A percentile compares a stretch with the other conserved stretches of the same genome.
Evolutionary conservation across 2,797 vertebrate genomes (phyloP).

Genomic region (Lacerta agilis): DNA sequence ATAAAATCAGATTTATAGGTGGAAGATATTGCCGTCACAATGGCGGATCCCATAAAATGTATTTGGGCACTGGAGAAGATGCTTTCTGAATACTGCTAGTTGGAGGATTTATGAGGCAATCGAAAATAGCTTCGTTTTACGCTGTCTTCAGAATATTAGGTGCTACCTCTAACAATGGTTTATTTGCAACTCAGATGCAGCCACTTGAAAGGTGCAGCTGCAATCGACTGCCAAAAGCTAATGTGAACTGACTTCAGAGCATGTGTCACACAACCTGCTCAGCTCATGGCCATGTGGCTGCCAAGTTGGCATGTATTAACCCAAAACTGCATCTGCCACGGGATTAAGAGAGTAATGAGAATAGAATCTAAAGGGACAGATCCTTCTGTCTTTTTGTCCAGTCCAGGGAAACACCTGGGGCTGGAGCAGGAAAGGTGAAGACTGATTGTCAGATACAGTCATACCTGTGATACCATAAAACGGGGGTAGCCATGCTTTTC

Average conservation of each 20-base stretch:
- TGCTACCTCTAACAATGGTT: neutral
- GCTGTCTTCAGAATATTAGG: neutral
- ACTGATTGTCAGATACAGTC: neutral
- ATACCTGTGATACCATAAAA: neutral
- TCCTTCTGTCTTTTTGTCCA: neutral
- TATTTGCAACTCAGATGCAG: neutral
- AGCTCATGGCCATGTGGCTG: neutral
- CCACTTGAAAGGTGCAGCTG: neutral
- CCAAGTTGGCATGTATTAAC: neutral
- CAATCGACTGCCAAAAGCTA: neutral
- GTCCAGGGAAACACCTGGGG: neutral
- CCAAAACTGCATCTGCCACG: neutral
- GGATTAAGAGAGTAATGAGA: neutral
- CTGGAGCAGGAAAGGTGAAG: neutral
- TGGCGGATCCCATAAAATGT: neutral
- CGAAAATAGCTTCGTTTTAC: neutral
- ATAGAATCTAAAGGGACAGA: neutral
- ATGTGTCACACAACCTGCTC: neutral
- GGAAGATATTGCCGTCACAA: neutral
- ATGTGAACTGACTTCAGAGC: neutral
- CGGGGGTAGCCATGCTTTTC: too few species aligned
- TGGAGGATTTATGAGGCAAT: neutral
- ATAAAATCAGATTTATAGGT: slow-evolving; percentile 1
- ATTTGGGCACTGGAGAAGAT: neutral
- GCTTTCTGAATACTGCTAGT: neutral